Percentiles rank a stretch among this genome's conserved stretches.
phyloP scores from a whole-genome alignment of 2,113 vertebrate genomes.

The Brienomyrus brachyistius region DNA sequence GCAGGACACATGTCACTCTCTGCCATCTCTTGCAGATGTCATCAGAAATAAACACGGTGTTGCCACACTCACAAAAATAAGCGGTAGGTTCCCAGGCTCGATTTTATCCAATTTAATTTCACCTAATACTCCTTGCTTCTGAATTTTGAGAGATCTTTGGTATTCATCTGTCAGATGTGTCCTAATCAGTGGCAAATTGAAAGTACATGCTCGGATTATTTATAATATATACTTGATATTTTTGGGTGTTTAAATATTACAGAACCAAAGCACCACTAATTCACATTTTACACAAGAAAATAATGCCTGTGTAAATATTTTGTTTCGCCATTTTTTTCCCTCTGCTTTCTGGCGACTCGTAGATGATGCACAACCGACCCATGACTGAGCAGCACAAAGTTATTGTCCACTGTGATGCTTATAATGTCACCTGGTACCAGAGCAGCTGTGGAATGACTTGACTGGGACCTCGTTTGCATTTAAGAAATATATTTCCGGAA shows the following conservation, averaged over 20 bases:
- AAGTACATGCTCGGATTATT: background rate
- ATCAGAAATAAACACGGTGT: background rate
- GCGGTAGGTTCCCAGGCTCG: background rate
- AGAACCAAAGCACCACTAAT: background rate
- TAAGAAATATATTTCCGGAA: background rate
- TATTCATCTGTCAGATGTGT: background rate
- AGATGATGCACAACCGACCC: background rate
- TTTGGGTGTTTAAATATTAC: background rate
- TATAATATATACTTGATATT: background rate
- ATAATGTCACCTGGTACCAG: background rate
- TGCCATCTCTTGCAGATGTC: background rate
- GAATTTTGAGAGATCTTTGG: background rate
- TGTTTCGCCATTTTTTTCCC: background rate
- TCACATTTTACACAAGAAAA: background rate
- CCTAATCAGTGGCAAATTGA: background rate
- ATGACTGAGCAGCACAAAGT: background rate
- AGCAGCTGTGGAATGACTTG: background rate
- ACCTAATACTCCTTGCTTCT: background rate
- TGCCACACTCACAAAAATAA: background rate
- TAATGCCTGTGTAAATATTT: background rate
- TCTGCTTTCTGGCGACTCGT: background rate
- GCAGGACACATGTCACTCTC: background rate
- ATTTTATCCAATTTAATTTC: background rate
- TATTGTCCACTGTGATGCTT: background rate
- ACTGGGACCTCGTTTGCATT: background rate